Conservation (phyloP, 1,140 invertebrate species). For the Caenorhabditis brenneri region DNA sequence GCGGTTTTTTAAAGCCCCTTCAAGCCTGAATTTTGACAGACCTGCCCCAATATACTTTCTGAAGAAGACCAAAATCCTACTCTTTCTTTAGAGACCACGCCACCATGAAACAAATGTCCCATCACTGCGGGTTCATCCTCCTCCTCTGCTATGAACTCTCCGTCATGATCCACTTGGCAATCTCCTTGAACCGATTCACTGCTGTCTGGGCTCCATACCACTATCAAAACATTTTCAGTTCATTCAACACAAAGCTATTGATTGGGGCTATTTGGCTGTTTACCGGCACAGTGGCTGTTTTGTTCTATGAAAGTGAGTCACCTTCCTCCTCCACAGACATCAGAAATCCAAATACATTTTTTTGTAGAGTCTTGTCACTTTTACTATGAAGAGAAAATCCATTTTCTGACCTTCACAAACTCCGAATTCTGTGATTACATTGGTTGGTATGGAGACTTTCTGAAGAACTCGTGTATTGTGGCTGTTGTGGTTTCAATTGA, state of each 20-base stretch:
- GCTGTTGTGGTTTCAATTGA: background rate
- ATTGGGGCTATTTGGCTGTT: background rate
- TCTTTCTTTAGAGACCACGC: background rate
- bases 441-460: conserved; percentile 15
- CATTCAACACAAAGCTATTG: background rate
- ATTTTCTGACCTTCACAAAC: background rate
- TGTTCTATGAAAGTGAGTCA: background rate
- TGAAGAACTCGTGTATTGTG: background rate
- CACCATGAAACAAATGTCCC: background rate
- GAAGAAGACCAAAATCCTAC: no score
- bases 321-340: background rate
- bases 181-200: background rate
- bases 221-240: background rate
- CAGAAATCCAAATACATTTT: background rate
- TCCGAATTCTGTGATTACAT: conserved; percentile 9
- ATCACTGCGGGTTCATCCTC: background rate
- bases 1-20: no score
- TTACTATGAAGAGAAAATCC: background rate
- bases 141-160: conserved; percentile 7
- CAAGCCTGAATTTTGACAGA: no score
- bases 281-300: background rate
- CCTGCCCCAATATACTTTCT: no score
- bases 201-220: conserved; percentile 6
- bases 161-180: background rate
- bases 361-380: background rate